Evolutionary conservation across 53 echinoderm and acorn worm genomes (phyloP).

Genomic region (Luidia sarsii): DNA sequence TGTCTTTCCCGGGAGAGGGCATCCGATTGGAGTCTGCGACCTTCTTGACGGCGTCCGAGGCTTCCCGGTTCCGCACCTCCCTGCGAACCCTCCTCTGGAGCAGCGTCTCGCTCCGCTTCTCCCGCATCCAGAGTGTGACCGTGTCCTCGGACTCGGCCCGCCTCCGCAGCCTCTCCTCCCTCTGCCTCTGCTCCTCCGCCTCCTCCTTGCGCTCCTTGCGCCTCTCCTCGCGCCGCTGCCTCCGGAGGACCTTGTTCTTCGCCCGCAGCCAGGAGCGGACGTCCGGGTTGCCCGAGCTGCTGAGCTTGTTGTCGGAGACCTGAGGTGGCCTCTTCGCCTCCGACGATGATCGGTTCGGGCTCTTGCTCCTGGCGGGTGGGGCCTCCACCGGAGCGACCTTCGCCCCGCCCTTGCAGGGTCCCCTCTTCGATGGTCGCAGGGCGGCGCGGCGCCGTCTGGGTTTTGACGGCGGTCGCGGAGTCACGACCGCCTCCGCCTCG

Average conservation of each 20-base stretch:
- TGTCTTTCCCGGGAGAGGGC: neutral
- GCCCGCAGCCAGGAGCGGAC: constrained; percentile 66
- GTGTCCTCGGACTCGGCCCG: constrained; percentile 18
- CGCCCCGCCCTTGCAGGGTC: neutral
- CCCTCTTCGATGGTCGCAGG: constrained; percentile 2
- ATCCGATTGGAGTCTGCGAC: neutral
- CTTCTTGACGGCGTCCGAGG: neutral
- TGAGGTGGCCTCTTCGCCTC: constrained; percentile 29
- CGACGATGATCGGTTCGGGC: constrained; percentile 21
- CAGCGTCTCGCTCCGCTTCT: constrained; percentile 13
- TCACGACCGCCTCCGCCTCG: neutral
- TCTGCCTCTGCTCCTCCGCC: constrained; percentile 3
- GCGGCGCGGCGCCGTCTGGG: neutral
- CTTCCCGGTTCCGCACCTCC: neutral
- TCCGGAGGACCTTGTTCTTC: constrained; percentile 73
- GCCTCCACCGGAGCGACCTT: neutral
- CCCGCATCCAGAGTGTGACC: constrained; percentile 37
- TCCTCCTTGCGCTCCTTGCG: constrained; percentile 27
- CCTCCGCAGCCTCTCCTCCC: neutral
- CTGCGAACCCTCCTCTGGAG: constrained; percentile 18
- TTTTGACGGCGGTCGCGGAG: neutral
- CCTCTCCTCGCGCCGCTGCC: constrained; percentile 32
- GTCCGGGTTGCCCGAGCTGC: constrained; percentile 63
- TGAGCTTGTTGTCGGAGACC: constrained; percentile 65
- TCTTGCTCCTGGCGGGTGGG: neutral